Evolutionary conservation across 2,888 invertebrate species (phyloP), one percentile per base, ranked within the genome.

Genomic region (Brenthis hecate): DNA sequence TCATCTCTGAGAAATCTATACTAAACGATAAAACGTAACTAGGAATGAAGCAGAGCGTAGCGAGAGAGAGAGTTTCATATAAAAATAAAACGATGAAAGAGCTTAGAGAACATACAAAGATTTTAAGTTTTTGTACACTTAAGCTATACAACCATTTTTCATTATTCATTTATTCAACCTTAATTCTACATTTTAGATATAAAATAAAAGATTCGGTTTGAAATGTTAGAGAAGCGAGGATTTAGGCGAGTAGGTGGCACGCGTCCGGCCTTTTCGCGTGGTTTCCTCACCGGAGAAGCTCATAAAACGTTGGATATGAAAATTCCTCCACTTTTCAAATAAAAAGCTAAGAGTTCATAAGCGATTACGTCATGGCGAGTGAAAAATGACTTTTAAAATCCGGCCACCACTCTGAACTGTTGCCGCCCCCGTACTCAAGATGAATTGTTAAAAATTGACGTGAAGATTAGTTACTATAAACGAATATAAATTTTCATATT

Each of bases 281-380:
- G 69, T 71, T 74, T 65, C 66, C 60, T 61, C 48, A 67, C 62
- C 63, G 55, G 61, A 56, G 74, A 68, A 74, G 81, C 81, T 84
- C 79, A 85, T 85, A 85, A 86, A 81, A 85, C 80, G 86, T 83
- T 84, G 85, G 85, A 86, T 85, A 85, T 85, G 83, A 87, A 88
- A 88, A 82, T 85, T 84, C 75, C 81, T 78, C 81, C 79, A 83
- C 83, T 86, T 83, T 82, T 81, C 82, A 86, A 89, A 89, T 87
- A 87, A 89, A 88, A 87, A 82, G 85, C 83, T 81, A 82, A 83
- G 84, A 87, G 85, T 87, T 89, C 84, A 85, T 88, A 88, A 89
- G 83, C 89, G 88, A 90, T 89, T 89, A 88, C 84, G 89, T 88
- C 87, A 85, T 85, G 85, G 80, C 84, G 83, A 81, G 80, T 90